Evolutionary conservation across 2,797 vertebrate species (phyloP), one percentile per base, ranked within the genome.

Genomic region (Phylloscopus collybita): DNA sequence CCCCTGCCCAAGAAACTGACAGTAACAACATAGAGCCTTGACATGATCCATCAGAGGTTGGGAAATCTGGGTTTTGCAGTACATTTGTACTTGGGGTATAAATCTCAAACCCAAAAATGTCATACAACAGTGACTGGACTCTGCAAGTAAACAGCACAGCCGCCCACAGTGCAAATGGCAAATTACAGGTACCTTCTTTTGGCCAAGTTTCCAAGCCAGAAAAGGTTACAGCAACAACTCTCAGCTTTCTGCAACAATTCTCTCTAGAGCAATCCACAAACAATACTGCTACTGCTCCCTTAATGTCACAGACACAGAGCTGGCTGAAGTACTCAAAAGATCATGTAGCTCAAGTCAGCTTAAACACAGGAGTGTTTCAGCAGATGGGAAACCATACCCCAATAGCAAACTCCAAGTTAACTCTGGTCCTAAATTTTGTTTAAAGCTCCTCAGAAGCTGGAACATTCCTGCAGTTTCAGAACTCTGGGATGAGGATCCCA

Each of bases 171-270:
- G 45, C 22, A 32, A 71, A 90, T 6, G 22, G 29, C 30, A 67
- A 80, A 78, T 29, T 42, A n/a, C 34, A 80, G 22, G 36, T 44
- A 18, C 0, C 0, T 71, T 76, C 8, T 18, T 11, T 0, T 9
- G 32, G 44, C 64, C 65, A 73, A 34, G 36, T 5, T 47, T 66
- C 56, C 75, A 34, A 70, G 21, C 4, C 65, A 76, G 64, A 61
- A 86, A 62, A 78, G 27, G 51, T 51, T 30, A 44, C 36, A 36
- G 69, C 57, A 80, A 44, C n/a, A 56, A 30, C 15, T 47, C 16
- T 26, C 59, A 60, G 59, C 29, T 50, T 80, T 50, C 51, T 65
- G 34, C 45, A 81, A 16, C 14, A 29, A 6, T 30, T 66, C 57
- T 64, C 65, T 69, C 47, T 21, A 80, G 36, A 82, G 79, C 38